These are phyloP conservation scores for Pteromalus puparum DNA, from an alignment of 1,140 invertebrate species.

Conservation along the genomic window DNA sequence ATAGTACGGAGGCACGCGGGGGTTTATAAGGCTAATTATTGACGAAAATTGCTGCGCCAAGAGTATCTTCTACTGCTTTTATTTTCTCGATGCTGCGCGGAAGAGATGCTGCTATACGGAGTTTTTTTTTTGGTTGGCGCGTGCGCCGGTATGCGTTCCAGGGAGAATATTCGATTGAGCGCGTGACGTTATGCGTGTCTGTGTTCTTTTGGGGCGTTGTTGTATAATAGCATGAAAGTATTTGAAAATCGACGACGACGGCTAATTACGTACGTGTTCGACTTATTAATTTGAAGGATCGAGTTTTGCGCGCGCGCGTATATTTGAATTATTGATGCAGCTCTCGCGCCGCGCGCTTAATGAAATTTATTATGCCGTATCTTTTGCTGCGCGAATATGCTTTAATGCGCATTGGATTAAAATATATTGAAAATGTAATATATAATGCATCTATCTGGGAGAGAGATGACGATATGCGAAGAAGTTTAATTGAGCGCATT, in stretches of 20 bases:
- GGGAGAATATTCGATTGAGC: not conserved
- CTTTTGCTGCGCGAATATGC: not conserved
- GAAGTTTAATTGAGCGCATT: not conserved
- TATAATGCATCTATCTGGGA: not conserved
- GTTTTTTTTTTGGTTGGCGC: not conserved
- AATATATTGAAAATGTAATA: not conserved
- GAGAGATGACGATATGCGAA: not conserved
- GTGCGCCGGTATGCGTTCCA: slow-evolving; percentile 7
- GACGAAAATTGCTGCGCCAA: slow-evolving; percentile 29
- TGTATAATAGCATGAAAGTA: no score
- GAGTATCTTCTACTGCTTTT: not conserved
- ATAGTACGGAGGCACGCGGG: not conserved
- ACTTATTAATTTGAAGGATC: not conserved
- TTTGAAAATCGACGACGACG: no score
- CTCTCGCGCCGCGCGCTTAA: not conserved
- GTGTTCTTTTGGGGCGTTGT: no score
- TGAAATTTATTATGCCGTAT: not conserved
- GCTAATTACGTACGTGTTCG: not conserved
- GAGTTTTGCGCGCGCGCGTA: no score
- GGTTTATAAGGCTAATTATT: slow-evolving; percentile 39
- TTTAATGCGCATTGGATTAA: not conserved
- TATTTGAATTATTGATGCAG: no score
- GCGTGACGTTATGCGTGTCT: not conserved
- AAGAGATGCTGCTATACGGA: not conserved
- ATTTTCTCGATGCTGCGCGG: no score